Evolutionary conservation across 2,113 vertebrate species (phyloP), one percentile per base, ranked within the genome.

Genomic region (Halichoeres trimaculatus): DNA sequence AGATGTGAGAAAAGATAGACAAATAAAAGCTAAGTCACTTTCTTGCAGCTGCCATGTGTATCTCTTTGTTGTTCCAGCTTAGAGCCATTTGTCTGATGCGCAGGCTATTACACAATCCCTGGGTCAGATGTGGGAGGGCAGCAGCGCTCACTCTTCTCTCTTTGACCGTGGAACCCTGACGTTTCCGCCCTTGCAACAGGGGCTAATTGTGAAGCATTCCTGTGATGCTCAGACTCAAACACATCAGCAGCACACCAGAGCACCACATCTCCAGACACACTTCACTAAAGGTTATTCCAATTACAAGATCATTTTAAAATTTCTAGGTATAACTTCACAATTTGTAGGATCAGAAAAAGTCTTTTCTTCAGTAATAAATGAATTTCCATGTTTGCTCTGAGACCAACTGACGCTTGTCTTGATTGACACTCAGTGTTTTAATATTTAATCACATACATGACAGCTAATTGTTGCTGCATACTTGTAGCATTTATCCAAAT

Each of bases 91-190:
- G 76, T 90, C 80, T 88, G 84, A 90, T 81, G 83, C 79, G 69
- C 43, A 70, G 76, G 64, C 74, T 78, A 56, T 90, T 90, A 69
- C 85, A 36, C 85, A 91, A 85, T 82, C 85, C 77, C 84, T 78
- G 84, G 90, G 86, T 93, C 87, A 91, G 63, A 76, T 84, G 80
- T 89, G 81, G 85, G 87, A 78, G 81, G 88, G 72, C 71, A 62
- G 76, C 64, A 48, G 58, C 71, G 45, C 45, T 81, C 81, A 82
- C 86, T 83, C 85, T 81, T 69, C 61, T 83, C 80, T 73, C 55
- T 79, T 67, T 78, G 76, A 71, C 81, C 81, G 82, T 84, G 87
- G 81, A 81, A 71, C 70, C 59, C 64, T 59, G 66, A 72, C 72
- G 79, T 77, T 90, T 88, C 81, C 67, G 51, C 83, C 77, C 78